Base-by-base conservation (phyloP, 2,888 invertebrate species). In the Malacosoma neustria region DNA sequence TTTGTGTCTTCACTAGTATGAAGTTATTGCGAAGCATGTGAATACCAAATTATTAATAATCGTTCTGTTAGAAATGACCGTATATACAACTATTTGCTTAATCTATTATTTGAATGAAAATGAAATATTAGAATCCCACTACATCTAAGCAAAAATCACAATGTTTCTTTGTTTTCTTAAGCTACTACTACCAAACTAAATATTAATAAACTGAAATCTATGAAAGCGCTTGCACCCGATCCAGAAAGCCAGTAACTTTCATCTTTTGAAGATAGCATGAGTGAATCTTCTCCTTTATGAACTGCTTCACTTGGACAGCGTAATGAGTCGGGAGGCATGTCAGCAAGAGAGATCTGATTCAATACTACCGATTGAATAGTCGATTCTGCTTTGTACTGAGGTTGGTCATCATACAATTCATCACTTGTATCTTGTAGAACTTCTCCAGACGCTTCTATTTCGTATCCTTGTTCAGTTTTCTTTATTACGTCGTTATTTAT, bases 231-330 rank as follows among this genome's bases (percentile, higher is more conserved):
- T 33, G 47, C 45, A 49, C 72, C 64, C 7, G 61, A 65, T 50
- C 60, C 76, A 1, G 67, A 45, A 41, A 62, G 63, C 81, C 81
- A 80, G 41, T 66, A 82, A 35, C 54, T 74, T 53, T 81, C 74
- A 7, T 79, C 77, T 56, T 81, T 79, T 2, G 84, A 77, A 2
- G 80, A 82, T 0, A 84, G 58, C 82, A 85, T 84, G 12, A 81
- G 44, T 0, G 84, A 80, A 39, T 80, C 84, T 59, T 82, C 79
- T 2, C 74, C 69, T 33, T 75, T 80, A 38, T 68, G 72, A 1
- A 58, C 46, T 7, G 69, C 34, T 39, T 73, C 65, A 30, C 61
- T 64, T 2, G 70, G 66, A 41, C 84, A 85, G 9, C 70, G 72
- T 32, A 85, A 46, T 4, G 61, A 48, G 39, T 81, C 75, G 9